Conservation (phyloP, 2,888 invertebrate genomes). For the Scelioninae gen. 2 region DNA sequence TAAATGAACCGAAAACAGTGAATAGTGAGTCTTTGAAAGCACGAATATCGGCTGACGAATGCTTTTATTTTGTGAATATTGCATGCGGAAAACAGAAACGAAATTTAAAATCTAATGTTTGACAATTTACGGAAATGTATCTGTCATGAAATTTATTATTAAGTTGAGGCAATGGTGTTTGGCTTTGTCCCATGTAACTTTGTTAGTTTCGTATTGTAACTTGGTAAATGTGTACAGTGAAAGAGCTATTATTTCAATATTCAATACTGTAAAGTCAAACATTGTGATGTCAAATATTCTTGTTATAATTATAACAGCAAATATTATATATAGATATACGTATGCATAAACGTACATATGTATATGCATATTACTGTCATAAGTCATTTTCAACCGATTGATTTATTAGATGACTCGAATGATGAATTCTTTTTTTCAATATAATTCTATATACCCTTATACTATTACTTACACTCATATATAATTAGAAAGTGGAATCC, state of each 20-base stretch:
- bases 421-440: background rate
- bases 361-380: background rate
- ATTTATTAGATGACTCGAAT: background rate
- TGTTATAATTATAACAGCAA: background rate
- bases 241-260: constrained; percentile 10
- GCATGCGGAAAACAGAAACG: constrained; percentile 11
- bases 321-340: too few relatives aligned
- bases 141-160: constrained; percentile 30
- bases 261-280: constrained; percentile 2
- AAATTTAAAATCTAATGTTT: constrained; percentile 33
- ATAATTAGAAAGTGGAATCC: background rate
- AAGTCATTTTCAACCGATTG: background rate
- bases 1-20: background rate
- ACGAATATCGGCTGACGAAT: constrained; percentile 1
- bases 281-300: background rate
- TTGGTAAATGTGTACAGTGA: constrained; percentile 11
- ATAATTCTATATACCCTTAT: background rate
- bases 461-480: background rate
- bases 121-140: constrained; percentile 28
- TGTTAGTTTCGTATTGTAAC: constrained; percentile 6
- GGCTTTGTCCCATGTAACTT: constrained; percentile 8
- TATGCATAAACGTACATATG: background rate
- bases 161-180: constrained; percentile 8
- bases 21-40: background rate
- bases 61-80: constrained; percentile 22